Percentiles rank a stretch among this genome's conserved stretches.
These are phyloP conservation scores for Pseudomyrmex dendroicus DNA, from an alignment of 1,140 invertebrate genomes.

Conservation along the genomic window DNA sequence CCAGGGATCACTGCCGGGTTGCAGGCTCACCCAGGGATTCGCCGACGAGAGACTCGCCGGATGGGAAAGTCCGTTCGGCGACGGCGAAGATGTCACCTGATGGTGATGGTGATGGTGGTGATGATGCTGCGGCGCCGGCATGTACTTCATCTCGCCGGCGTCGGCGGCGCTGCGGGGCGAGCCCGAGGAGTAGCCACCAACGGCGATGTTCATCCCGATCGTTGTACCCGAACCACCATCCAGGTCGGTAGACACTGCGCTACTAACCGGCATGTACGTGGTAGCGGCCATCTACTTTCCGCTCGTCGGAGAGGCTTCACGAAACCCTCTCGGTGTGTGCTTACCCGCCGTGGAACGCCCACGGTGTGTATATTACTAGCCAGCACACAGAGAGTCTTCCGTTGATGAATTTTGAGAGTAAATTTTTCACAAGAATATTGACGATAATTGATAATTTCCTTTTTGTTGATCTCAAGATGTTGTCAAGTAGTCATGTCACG, in stretches of 20 bases:
- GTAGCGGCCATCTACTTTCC: conserved; percentile 90
- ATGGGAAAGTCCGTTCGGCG: conserved; percentile 89
- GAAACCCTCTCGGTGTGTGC: conserved; percentile 28
- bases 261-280: conserved; percentile 93
- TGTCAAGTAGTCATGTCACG: background rate
- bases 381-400: background rate
- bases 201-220: conserved; percentile 89
- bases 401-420: background rate
- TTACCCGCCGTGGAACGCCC: background rate
- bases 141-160: conserved; percentile 97
- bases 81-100: conserved; percentile 88
- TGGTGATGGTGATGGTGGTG: conserved; percentile 90
- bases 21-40: conserved; percentile 94
- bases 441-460: background rate
- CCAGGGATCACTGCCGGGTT: conserved; percentile 92
- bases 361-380: background rate
- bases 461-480: background rate
- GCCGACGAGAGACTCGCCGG: conserved; percentile 86
- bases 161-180: conserved; percentile 92
- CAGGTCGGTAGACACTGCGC: conserved; percentile 89
- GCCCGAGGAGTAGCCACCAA: conserved; percentile 89
- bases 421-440: background rate
- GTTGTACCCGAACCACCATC: conserved; percentile 90
- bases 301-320: conserved; percentile 69
- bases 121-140: conserved; percentile 92